phyloP scores from a whole-genome alignment of 2,888 invertebrate genomes.

The Euphydryas editha region DNA sequence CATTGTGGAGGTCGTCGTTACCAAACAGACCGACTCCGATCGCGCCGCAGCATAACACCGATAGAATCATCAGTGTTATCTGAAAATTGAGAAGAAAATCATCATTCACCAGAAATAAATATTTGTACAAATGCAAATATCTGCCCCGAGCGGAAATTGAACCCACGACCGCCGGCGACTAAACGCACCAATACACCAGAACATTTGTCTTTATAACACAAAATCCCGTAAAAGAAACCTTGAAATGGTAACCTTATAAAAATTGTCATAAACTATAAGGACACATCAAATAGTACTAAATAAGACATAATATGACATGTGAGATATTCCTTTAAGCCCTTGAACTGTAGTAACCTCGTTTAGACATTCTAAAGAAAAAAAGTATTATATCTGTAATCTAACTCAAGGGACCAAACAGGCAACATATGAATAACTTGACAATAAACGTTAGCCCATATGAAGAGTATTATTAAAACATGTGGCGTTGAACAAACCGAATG shows the following conservation, averaged over 20 bases:
- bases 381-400: neutral
- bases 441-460: slow-evolving; percentile 3
- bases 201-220: too few species aligned
- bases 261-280: neutral
- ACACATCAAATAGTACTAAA: neutral
- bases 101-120: neutral
- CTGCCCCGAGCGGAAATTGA: too few species aligned
- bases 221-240: too few species aligned
- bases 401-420: slow-evolving; percentile 8
- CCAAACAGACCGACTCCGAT: slow-evolving; percentile 96
- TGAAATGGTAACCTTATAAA: neutral
- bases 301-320: neutral
- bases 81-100: slow-evolving; percentile 46
- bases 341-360: neutral
- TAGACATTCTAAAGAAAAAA: neutral
- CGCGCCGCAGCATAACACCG: slow-evolving; percentile 94
- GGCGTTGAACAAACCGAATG: slow-evolving; percentile 14
- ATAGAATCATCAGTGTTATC: slow-evolving; percentile 90
- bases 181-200: too few species aligned
- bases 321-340: neutral
- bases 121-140: too few species aligned
- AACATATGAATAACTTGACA: slow-evolving; percentile 15
- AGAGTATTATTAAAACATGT: slow-evolving; percentile 21
- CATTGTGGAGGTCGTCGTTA: slow-evolving; percentile 97
- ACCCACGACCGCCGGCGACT: too few species aligned